These are phyloP conservation scores for Tetramorium bicarinatum DNA, from an alignment of 2,888 invertebrate genomes.

Conservation along the genomic window DNA sequence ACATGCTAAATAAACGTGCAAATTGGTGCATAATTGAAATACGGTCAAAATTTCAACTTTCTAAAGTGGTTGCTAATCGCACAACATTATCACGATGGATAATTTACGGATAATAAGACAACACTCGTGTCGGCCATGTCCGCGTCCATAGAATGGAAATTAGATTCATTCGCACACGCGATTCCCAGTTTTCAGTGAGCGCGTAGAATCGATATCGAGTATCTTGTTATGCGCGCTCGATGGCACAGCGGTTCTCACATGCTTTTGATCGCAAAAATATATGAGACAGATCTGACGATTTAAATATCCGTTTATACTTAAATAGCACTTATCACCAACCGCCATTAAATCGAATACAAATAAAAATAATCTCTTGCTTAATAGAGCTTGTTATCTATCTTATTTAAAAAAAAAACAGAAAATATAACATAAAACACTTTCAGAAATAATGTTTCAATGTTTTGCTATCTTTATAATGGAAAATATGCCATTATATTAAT, in stretches of 20 bases:
- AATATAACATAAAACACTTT: neutral
- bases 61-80: slow-evolving; percentile 63
- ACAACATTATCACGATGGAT: slow-evolving; percentile 69
- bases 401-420: neutral
- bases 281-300: neutral
- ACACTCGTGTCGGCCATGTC: slow-evolving; percentile 52
- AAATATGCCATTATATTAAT: neutral
- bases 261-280: slow-evolving; percentile 1
- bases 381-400: neutral
- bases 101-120: slow-evolving; percentile 73
- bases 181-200: slow-evolving; percentile 58
- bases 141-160: slow-evolving; percentile 66
- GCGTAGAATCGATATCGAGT: slow-evolving; percentile 70
- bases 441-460: neutral
- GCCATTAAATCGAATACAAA: neutral
- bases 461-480: neutral
- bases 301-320: slow-evolving; percentile 1
- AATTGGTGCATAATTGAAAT: slow-evolving; percentile 22
- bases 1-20: neutral
- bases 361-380: neutral
- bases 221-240: slow-evolving; percentile 48
- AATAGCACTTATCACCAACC: neutral
- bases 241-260: slow-evolving; percentile 28
- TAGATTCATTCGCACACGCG: slow-evolving; percentile 70
- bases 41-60: slow-evolving; percentile 38